phyloP scores from a whole-genome alignment of 2,888 invertebrate genomes.

The Tinea semifulvella region DNA sequence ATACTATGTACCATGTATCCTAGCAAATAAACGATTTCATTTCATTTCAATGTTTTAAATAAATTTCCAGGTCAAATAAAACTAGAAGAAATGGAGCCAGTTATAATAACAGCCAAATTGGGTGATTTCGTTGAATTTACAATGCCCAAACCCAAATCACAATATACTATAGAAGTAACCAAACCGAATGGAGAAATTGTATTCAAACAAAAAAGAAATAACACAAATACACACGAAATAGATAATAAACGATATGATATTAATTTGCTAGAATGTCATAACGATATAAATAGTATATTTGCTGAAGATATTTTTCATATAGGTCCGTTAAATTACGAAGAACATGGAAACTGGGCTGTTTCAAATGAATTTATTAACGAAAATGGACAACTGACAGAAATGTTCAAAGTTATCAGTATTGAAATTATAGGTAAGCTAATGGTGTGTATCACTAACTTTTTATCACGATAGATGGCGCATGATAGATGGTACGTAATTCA shows the following conservation, averaged over 20 bases:
- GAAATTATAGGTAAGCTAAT: conserved; percentile 38
- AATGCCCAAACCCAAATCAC: conserved; percentile 26
- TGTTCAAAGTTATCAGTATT: conserved; percentile 44
- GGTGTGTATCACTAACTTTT: no score
- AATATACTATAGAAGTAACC: conserved; percentile 26
- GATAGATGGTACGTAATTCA: no score
- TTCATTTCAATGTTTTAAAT: no score
- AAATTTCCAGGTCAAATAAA: conserved; percentile 35
- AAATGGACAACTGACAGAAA: conserved; percentile 33
- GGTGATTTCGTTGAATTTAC: conserved; percentile 35
- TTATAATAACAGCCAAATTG: conserved; percentile 28
- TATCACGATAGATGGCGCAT: background rate
- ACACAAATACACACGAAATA: no score
- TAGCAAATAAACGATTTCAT: no score
- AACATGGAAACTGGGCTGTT: conserved; percentile 52
- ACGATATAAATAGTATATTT: background rate
- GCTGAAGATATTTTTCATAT: conserved; percentile 27
- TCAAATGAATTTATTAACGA: conserved; percentile 32
- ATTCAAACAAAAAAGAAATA: background rate
- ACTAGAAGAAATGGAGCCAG: conserved; percentile 29
- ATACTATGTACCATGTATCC: no score
- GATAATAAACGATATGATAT: conserved; percentile 23
- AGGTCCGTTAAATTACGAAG: conserved; percentile 37
- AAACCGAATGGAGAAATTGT: conserved; percentile 35
- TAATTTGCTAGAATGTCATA: conserved; percentile 26